Percentiles rank a stretch among this genome's conserved stretches.
Conservation (phyloP, 2,888 invertebrate genomes). For the Stenotaenia linearis region DNA sequence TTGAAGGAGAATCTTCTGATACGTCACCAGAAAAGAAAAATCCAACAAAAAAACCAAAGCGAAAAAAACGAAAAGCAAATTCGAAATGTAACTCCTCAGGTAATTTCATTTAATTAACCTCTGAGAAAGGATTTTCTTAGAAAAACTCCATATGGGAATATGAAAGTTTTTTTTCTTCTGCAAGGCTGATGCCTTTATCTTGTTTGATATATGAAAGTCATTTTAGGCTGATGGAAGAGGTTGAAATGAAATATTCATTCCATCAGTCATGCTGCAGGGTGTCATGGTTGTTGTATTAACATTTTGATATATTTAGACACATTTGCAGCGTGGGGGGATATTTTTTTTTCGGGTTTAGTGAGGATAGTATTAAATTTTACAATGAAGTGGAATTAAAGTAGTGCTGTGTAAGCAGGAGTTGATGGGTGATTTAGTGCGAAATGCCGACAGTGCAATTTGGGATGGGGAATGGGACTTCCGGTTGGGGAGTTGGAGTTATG, state of each 20-base stretch:
- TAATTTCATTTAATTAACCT: neutral
- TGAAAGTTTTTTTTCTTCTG: neutral
- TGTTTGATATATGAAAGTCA: neutral
- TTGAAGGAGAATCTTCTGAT: neutral
- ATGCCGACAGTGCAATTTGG: no score
- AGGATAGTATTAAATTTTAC: no score
- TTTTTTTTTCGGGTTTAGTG: neutral
- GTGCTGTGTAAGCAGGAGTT: no score
- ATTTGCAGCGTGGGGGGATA: neutral
- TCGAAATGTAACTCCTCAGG: neutral
- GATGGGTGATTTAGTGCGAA: no score
- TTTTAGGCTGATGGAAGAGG: neutral
- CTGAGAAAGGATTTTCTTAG: neutral
- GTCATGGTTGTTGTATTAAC: neutral
- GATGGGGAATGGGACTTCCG: no score
- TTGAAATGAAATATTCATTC: neutral
- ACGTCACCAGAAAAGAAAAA: neutral
- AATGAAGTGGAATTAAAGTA: no score
- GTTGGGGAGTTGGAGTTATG: no score
- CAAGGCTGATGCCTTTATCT: neutral
- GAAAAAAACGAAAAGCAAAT: neutral
- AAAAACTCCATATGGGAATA: neutral
- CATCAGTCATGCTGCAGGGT: neutral
- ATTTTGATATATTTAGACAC: neutral
- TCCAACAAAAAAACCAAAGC: neutral